Percentiles rank a stretch among this genome's conserved stretches.
These are phyloP conservation scores for Hyperoodon ampullatus DNA, from an alignment of 2,113 vertebrate species.

Conservation along the genomic window DNA sequence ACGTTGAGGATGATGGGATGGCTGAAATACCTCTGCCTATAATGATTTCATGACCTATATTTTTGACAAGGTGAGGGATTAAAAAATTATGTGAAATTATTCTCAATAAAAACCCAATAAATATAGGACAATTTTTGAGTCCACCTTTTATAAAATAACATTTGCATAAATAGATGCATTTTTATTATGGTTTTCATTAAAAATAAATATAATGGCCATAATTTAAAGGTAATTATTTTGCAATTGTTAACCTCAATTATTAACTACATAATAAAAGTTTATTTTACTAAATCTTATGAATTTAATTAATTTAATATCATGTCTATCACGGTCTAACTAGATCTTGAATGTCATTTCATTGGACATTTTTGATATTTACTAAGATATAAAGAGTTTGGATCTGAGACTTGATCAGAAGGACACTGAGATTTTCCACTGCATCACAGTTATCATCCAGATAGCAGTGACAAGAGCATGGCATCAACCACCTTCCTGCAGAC, in stretches of 20 bases:
- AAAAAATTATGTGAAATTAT: neutral
- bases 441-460: neutral
- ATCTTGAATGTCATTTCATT: neutral
- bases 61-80: neutral
- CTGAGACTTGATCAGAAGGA: neutral
- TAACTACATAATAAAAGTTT: neutral
- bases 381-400: neutral
- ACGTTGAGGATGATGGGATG: neutral
- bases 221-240: neutral
- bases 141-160: neutral
- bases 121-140: neutral
- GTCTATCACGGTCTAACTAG: neutral
- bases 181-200: neutral
- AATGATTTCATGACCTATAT: neutral
- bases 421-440: neutral
- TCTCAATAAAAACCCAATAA: neutral
- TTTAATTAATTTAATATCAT: neutral
- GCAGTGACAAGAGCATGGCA: neutral
- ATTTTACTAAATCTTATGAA: neutral
- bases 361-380: neutral
- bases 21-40: neutral
- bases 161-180: neutral
- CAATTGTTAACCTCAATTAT: neutral
- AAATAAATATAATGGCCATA: neutral
- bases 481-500: slow-evolving; percentile 59